These are phyloP conservation scores for Leptopilina drosophilae DNA, from an alignment of 2,888 invertebrate species.

Conservation along the genomic window DNA sequence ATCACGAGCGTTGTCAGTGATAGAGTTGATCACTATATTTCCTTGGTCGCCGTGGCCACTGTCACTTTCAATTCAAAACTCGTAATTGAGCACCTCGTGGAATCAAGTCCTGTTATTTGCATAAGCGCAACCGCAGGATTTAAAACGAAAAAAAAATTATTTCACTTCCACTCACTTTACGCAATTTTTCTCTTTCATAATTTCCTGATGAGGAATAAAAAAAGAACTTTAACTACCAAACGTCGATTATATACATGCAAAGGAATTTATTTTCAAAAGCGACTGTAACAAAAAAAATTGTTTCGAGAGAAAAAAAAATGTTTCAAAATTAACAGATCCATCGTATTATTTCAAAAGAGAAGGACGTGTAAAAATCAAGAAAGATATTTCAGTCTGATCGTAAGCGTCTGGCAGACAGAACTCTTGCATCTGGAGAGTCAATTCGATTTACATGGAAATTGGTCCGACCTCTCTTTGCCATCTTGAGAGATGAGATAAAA, in stretches of 20 bases:
- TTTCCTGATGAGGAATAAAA: constrained; percentile 4
- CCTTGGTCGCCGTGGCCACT: not conserved
- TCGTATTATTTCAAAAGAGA: not conserved
- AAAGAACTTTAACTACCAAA: not conserved
- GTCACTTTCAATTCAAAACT: constrained; percentile 22
- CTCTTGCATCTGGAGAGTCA: constrained; percentile 25
- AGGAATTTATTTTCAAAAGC: not conserved
- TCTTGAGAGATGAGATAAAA: constrained; percentile 36
- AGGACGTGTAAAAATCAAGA: not conserved
- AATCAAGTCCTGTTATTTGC: constrained; percentile 28
- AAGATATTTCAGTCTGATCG: constrained; percentile 28
- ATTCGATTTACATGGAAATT: constrained; percentile 39
- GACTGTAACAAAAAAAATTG: not conserved
- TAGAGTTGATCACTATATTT: constrained; percentile 13
- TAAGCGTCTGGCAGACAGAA: constrained; percentile 16
- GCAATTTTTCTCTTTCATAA: constrained; percentile 22
- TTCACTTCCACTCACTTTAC: constrained; percentile 26
- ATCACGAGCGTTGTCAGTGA: not conserved
- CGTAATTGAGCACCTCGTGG: constrained; percentile 20
- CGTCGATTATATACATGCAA: constrained; percentile 2
- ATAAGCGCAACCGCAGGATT: not conserved
- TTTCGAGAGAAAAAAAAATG: not conserved
- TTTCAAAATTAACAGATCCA: not conserved
- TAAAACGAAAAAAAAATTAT: not conserved
- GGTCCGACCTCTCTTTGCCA: constrained; percentile 36